Base-by-base conservation (phyloP, 2,888 invertebrate genomes). In the Drosophila parthenogenetica region DNA sequence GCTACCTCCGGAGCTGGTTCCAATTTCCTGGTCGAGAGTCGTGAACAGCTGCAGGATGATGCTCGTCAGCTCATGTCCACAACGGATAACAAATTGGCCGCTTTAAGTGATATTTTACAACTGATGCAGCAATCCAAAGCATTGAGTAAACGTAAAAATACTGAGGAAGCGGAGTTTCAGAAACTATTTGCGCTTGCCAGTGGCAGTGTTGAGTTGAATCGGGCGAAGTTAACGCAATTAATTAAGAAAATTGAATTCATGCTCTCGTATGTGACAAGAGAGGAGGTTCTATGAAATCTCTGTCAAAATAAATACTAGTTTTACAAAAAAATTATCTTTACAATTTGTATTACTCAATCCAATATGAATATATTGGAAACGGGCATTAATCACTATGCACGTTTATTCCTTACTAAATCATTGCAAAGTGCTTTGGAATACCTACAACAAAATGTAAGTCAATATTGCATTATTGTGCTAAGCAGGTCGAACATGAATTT, bases 171-270 rank as follows among this genome's bases (percentile, higher is more conserved):
- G 0, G 87, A 87, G 54, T 91, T 90, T 53, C 94, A 93, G 80
- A 94, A 93, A 79, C 94, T 95, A 64, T 93, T 93, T 0, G 94
- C 94, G 11, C 93, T 94, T 63, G 92, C 92, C 51, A 92, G 90
- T 37, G 93, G 93, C 13, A 91, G 93, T 48, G 93, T 93, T 50
- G 89, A 92, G n/a, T 87, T 95, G 74, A 93, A 94, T 65, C 90
- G 93, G 51, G 93, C 92, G 48, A 94, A 93, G 90, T 83, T 95
- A 7, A 94, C 93, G 74, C 93, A 93, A 63, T 92, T 93, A 74
- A 87, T 94, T 0, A 96, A 95, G 87, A 96, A 96, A 92, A 86
- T 96, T 1, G 95, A 96, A 88, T 96, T 94, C 92, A 95, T 95
- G 91, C 91, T 96, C 67, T 94, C 95, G 0, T 96, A 88, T 69